Conservation (phyloP, 2,888 invertebrate genomes). For the Cerastis rubricosa region DNA sequence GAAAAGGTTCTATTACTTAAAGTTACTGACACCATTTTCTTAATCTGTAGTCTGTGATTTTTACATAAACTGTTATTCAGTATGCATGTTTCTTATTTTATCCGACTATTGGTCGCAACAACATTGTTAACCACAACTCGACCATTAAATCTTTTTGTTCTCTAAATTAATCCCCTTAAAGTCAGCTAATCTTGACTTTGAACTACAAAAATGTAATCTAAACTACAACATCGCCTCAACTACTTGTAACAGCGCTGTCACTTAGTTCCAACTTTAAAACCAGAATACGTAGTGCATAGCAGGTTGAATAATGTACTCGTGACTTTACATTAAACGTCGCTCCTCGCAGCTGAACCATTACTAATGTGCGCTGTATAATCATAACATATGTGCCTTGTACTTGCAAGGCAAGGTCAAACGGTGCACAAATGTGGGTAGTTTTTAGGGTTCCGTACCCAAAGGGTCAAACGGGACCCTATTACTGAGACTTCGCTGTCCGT, state of each 20-base stretch:
- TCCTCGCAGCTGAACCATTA: slow-evolving; percentile 49
- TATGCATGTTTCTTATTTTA: slow-evolving; percentile 1
- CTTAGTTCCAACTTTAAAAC: slow-evolving; percentile 48
- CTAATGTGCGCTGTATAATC: slow-evolving; percentile 53
- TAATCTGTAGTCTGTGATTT: neutral
- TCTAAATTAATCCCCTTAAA: slow-evolving; percentile 5
- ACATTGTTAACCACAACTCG: neutral
- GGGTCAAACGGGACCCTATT: no score
- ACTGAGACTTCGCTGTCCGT: no score
- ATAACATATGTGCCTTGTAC: slow-evolving; percentile 13
- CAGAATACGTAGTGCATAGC: slow-evolving; percentile 36
- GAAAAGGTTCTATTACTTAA: neutral
- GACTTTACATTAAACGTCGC: slow-evolving; percentile 11
- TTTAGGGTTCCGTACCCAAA: no score
- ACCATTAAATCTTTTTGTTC: neutral
- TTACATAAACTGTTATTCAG: neutral
- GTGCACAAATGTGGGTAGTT: slow-evolving; percentile 37
- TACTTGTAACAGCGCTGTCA: slow-evolving; percentile 29
- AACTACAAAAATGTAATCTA: slow-evolving; percentile 21
- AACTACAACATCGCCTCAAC: slow-evolving; percentile 13
- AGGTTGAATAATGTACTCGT: slow-evolving; percentile 49
- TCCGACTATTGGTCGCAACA: neutral
- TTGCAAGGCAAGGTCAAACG: slow-evolving; percentile 43
- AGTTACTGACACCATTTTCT: neutral
- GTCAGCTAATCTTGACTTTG: neutral